These are phyloP conservation scores for Stegastes partitus DNA, from an alignment of 2,113 vertebrate genomes.

Conservation along the genomic window DNA sequence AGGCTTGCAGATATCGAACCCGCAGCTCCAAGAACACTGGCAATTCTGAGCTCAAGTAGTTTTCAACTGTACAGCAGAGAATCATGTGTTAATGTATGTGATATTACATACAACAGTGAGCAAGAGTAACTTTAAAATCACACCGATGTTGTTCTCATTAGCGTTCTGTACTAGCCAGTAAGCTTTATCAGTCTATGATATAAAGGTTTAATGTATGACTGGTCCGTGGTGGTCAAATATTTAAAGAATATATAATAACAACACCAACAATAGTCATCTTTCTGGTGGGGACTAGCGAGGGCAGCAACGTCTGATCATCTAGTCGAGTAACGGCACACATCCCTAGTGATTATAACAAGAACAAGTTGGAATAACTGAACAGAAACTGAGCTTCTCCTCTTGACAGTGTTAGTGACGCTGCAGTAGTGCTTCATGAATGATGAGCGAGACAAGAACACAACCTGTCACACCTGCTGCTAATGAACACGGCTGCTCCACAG, in stretches of 20 bases:
- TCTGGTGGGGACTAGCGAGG: no score
- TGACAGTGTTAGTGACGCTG: not conserved
- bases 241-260: no score
- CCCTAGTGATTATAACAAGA: no score
- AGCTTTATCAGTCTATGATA: no score
- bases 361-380: no score
- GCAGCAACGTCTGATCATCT: no score
- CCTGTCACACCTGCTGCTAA: not conserved
- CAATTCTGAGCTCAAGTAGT: conserved; percentile 94
- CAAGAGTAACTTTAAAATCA: not conserved
- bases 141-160: not conserved
- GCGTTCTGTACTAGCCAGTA: not conserved
- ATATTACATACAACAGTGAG: not conserved
- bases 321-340: no score
- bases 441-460: not conserved
- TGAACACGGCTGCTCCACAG: not conserved
- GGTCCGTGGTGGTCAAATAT: no score
- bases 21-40: conserved; percentile 96
- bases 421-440: not conserved
- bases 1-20: conserved; percentile 96
- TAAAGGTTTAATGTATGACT: no score
- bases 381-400: no score
- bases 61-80: conserved; percentile 86
- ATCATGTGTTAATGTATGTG: not conserved
- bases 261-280: no score